Percentiles rank a stretch among this genome's conserved stretches.
Conservation (phyloP, 2,113 vertebrate species). For the Gavialis gangeticus region DNA sequence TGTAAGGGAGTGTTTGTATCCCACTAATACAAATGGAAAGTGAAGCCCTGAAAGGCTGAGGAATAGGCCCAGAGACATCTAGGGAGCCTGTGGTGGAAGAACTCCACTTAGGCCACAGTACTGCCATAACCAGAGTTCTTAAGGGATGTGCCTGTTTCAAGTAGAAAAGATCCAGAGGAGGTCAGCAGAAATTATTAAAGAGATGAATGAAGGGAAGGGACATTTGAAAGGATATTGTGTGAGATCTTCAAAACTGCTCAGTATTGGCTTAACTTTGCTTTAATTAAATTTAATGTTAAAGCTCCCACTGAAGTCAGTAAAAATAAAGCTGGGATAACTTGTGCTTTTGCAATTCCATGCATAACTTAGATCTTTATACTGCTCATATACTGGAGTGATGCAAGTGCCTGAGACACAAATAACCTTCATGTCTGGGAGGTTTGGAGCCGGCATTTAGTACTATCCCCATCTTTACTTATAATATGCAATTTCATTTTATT, state of each 20-base stretch:
- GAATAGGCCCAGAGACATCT: too few species aligned
- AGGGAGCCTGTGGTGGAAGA: too few species aligned
- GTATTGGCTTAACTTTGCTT: background rate
- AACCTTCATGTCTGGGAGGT: background rate
- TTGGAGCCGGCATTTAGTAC: background rate
- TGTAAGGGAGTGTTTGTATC: too few species aligned
- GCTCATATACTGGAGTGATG: too few species aligned
- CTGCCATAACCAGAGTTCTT: too few species aligned
- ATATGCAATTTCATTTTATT: background rate
- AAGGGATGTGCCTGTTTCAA: too few species aligned
- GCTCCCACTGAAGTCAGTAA: background rate
- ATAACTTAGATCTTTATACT: background rate
- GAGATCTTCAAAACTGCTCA: background rate
- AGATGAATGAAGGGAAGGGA: background rate
- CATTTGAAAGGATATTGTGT: background rate
- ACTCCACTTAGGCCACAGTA: too few species aligned
- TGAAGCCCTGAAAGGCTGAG: too few species aligned
- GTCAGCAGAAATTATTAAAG: background rate
- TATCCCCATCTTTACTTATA: background rate
- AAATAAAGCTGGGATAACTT: background rate
- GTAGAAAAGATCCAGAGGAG: too few species aligned
- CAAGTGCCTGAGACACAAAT: background rate
- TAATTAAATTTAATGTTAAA: background rate
- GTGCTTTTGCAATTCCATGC: background rate
- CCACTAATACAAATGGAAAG: too few species aligned